Percentiles rank a stretch among this genome's conserved stretches.
These are phyloP conservation scores for Malthinus flaveolus DNA, from an alignment of 2,888 invertebrate species.

Conservation along the genomic window DNA sequence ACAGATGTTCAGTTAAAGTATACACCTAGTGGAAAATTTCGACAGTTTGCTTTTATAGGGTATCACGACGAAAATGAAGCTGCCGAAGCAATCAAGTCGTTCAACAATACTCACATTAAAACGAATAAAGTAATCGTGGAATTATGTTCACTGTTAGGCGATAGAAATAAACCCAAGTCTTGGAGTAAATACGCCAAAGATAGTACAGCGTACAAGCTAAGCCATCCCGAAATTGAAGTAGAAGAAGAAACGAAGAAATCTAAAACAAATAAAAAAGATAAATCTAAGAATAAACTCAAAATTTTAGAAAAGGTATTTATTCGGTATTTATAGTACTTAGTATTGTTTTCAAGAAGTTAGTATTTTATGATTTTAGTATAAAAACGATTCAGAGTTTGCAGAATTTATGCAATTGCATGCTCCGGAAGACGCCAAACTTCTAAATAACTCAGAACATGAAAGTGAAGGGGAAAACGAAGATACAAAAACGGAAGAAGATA, in stretches of 20 bases:
- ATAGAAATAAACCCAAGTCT: conserved; percentile 77
- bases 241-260: conserved; percentile 39
- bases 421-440: conserved; percentile 51
- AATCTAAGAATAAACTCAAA: conserved; percentile 63
- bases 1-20: conserved; percentile 95
- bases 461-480: conserved; percentile 39
- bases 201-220: conserved; percentile 67
- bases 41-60: conserved; percentile 93
- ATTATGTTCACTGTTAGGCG: conserved; percentile 68
- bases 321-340: too few relatives aligned
- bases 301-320: conserved; percentile 65
- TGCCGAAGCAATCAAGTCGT: conserved; percentile 72
- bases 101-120: conserved; percentile 83
- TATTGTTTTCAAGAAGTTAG: conserved; percentile 14
- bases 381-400: conserved; percentile 85
- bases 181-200: conserved; percentile 93
- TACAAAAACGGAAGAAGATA: conserved; percentile 23
- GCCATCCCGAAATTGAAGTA: conserved; percentile 52
- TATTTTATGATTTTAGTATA: conserved; percentile 60
- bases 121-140: conserved; percentile 82
- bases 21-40: conserved; percentile 87
- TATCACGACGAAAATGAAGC: conserved; percentile 83
- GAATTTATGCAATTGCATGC: conserved; percentile 89
- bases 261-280: conserved; percentile 38
- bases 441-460: conserved; percentile 19